Evolutionary conservation across 2,888 invertebrate genomes (phyloP), one percentile per base, ranked within the genome.

Genomic region (Bhutanitis thaidina): DNA sequence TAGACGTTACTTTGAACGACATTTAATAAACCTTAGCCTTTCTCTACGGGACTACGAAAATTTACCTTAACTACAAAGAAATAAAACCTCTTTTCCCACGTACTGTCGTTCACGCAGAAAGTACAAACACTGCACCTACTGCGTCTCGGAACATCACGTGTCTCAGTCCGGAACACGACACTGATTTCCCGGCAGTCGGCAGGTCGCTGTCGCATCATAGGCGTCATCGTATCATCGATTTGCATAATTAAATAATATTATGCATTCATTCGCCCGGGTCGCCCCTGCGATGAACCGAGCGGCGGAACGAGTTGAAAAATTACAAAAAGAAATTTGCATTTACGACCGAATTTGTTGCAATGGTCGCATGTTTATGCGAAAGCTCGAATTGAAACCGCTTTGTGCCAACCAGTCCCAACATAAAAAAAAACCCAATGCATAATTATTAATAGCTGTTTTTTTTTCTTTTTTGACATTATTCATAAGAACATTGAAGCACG

Each of bases 161-260:
- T 12, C 12, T 34, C n/a, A 12, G n/a, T 34, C 14, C 10, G 37
- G n/a, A 30, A 32, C 46, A 46, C 46, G 38, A 82, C 78, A 77
- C 79, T 77, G 73, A 79, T 80, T 79, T 83, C 82, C 81, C 81
- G 82, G 82, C 59, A 61, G 62, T 60, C 65, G 64, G 66, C 74
- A 72, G 70, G 76, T 75, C 80, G 77, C 64, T 66, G 69, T 67
- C 74, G 69, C 67, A 63, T n/a, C n/a, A n/a, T 61, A 74, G 70
- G 73, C 75, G 67, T 78, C 77, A 75, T 74, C 74, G 73, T 73
- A 69, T 68, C 62, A 58, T 62, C 61, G 64, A 86, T 87, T 86
- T 80, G 75, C 86, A 86, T 87, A 84, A 86, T 83, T 84, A 78
- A 82, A 80, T 80, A 79, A 76, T 68, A 85, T 83, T 83, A 86